Evolutionary conservation across 2,888 invertebrate genomes (phyloP).

Genomic region (Cryptophagus acutangulus): DNA sequence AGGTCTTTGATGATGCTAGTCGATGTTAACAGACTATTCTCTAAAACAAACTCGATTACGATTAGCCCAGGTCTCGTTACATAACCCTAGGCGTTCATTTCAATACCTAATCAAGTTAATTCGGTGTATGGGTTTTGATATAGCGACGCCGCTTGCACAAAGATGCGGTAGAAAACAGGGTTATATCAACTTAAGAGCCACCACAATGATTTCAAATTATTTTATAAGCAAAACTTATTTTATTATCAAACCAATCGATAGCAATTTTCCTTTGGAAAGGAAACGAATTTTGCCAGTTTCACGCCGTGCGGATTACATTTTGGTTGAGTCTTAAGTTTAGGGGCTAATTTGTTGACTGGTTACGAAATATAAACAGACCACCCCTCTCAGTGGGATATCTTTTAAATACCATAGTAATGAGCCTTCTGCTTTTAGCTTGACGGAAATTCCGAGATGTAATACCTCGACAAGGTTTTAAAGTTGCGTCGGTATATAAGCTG

Average conservation of each 20-base stretch:
- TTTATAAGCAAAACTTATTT: conserved; percentile 28
- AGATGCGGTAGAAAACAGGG: conserved; percentile 40
- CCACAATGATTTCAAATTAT: conserved; percentile 31
- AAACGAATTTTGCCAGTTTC: too few relatives aligned
- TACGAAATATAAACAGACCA: too few relatives aligned
- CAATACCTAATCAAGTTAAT: conserved; percentile 44
- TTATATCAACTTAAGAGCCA: conserved; percentile 39
- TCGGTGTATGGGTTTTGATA: conserved; percentile 43
- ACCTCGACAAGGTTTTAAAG: too few relatives aligned
- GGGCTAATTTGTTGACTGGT: too few relatives aligned
- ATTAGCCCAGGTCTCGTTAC: conserved; percentile 40
- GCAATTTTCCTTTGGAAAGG: too few relatives aligned
- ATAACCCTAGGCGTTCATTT: conserved; percentile 42
- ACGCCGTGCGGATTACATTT: too few relatives aligned
- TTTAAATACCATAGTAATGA: too few relatives aligned
- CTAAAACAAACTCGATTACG: conserved; percentile 44
- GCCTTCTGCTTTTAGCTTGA: too few relatives aligned
- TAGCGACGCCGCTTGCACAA: conserved; percentile 35
- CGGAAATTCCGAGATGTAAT: too few relatives aligned
- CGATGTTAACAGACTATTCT: conserved; percentile 43
- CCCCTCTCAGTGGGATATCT: too few relatives aligned
- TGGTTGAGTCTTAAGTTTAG: neutral
- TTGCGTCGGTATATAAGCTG: too few relatives aligned
- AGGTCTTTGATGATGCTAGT: conserved; percentile 39
- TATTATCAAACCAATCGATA: too few relatives aligned